These are phyloP conservation scores for Daboia siamensis DNA, from an alignment of 2,113 vertebrate genomes.

Conservation along the genomic window DNA sequence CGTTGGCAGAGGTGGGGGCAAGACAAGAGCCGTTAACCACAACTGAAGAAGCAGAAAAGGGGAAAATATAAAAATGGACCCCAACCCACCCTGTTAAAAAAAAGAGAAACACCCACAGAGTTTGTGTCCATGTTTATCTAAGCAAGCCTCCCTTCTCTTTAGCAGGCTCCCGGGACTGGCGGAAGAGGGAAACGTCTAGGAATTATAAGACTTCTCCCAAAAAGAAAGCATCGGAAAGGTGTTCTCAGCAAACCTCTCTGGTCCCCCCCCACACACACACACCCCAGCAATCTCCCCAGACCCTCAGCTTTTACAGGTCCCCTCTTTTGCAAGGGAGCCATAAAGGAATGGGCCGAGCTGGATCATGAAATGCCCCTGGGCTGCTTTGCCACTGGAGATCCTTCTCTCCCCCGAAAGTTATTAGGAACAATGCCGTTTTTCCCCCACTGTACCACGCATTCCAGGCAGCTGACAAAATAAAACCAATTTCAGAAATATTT, in stretches of 20 bases:
- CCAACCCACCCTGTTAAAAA: not conserved
- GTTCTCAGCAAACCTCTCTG: not conserved
- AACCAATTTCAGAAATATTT: not conserved
- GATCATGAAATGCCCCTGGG: not conserved
- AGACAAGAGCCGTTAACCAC: conserved; percentile 65
- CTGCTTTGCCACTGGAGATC: not conserved
- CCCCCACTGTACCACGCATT: not conserved
- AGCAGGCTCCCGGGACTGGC: not conserved
- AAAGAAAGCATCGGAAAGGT: not conserved
- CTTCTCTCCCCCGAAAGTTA: not conserved
- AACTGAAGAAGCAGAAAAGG: conserved; percentile 70
- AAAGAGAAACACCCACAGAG: not conserved
- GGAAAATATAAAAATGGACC: conserved; percentile 14
- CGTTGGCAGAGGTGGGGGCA: conserved; percentile 18
- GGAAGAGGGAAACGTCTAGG: not conserved
- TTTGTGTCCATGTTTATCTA: no score
- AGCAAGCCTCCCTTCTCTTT: not conserved
- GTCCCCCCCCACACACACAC: not conserved
- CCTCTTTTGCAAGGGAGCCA: not conserved
- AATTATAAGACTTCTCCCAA: not conserved
- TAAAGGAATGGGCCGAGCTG: not conserved
- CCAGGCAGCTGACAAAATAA: not conserved
- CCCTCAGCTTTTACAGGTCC: not conserved
- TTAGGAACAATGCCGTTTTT: rapidly evolving
- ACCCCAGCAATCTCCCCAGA: not conserved